phyloP scores from a whole-genome alignment of 2,113 vertebrate genomes.

The Hippocampus barbouri region DNA sequence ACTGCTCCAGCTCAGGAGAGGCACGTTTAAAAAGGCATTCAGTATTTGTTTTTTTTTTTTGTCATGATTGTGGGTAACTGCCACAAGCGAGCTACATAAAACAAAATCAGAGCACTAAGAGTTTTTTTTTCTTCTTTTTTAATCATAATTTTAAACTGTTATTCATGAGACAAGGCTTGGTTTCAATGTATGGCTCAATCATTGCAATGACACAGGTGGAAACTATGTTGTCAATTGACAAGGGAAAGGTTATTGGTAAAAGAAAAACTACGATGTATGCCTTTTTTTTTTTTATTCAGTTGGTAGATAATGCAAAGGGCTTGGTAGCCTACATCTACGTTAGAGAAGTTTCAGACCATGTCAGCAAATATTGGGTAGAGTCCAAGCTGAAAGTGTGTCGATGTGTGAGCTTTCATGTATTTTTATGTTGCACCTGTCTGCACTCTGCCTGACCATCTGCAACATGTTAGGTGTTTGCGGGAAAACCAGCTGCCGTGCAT shows the following conservation, averaged over 20 bases:
- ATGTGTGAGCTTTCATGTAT: slow-evolving; percentile 3
- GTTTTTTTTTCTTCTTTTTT: too few relatives aligned
- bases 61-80: slow-evolving; percentile 39
- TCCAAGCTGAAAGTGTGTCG: not conserved
- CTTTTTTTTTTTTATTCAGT: slow-evolving; percentile 48
- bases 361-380: slow-evolving; percentile 2
- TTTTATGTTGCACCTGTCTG: slow-evolving; percentile 18
- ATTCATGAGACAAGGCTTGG: slow-evolving; percentile 6
- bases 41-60: slow-evolving; percentile 40
- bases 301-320: slow-evolving; percentile 54
- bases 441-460: slow-evolving; percentile 9
- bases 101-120: slow-evolving; percentile 29
- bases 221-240: slow-evolving; percentile 26
- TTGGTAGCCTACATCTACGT: slow-evolving; percentile 30
- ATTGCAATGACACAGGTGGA: slow-evolving; percentile 24
- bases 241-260: slow-evolving; percentile 40
- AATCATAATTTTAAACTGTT: not conserved
- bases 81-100: slow-evolving; percentile 49
- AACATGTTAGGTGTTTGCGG: slow-evolving; percentile 18
- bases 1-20: slow-evolving; percentile 68
- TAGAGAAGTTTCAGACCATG: slow-evolving; percentile 23
- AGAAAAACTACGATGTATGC: slow-evolving; percentile 44
- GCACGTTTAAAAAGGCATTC: slow-evolving; percentile 74
- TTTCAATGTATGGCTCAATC: slow-evolving; percentile 31
- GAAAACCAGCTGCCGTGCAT: slow-evolving; percentile 59